A percentile compares a stretch with the other conserved stretches of the same genome.
Evolutionary conservation across 2,797 vertebrate genomes (phyloP).

Genomic region (Sebastes oblongus): DNA sequence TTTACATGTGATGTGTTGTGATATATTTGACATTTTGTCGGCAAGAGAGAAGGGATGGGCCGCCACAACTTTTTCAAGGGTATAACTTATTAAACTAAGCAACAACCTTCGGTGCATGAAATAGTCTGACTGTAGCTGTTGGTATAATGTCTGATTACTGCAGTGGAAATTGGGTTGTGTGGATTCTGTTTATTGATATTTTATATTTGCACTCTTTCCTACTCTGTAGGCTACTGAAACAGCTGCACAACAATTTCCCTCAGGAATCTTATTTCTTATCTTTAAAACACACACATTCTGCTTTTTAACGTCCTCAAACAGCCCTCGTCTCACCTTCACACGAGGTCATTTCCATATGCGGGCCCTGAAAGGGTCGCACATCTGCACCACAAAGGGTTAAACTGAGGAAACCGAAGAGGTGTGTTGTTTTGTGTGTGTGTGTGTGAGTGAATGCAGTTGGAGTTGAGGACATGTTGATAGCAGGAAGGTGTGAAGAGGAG

Average conservation of each 20-base stretch:
- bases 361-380: not conserved
- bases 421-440: not conserved
- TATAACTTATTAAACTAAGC: not conserved
- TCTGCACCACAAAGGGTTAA: conserved; percentile 9
- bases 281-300: not conserved
- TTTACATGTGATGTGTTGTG: not conserved
- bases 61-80: not conserved
- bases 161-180: not conserved
- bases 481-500: conserved; percentile 53
- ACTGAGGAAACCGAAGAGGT: not conserved
- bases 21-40: not conserved
- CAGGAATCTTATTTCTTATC: not conserved
- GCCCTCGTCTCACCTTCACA: not conserved
- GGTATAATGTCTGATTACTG: not conserved
- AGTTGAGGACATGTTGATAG: conserved; percentile 1
- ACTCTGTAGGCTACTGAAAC: not conserved
- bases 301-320: not conserved
- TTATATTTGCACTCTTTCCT: not conserved
- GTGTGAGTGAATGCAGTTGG: conserved; percentile 1
- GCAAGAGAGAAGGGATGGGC: not conserved
- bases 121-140: not conserved
- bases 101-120: not conserved
- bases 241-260: not conserved
- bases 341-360: not conserved
- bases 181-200: not conserved